Base-by-base conservation (phyloP, 2,113 vertebrate genomes). In the Oreotrochilus melanogaster region DNA sequence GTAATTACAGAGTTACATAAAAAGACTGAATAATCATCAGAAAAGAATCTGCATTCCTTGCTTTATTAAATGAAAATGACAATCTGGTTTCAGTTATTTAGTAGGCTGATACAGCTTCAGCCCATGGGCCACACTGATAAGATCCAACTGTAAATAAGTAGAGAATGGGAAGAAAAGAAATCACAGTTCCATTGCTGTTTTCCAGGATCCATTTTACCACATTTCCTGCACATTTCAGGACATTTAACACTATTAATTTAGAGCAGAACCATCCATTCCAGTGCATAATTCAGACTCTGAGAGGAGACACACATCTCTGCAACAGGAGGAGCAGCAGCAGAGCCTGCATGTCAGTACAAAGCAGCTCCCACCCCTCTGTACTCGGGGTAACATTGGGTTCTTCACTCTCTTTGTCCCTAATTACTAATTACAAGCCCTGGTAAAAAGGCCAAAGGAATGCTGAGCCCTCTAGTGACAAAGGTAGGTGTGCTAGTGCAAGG, bases 11-110 rank as follows among this genome's bases (percentile, higher is more conserved):
- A 28, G 87, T 47, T 37, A 69, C 66, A 79, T 47, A 14, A 78
- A 80, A 89, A 51, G 73, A 53, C 3, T 30, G 47, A 91, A 70
- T 57, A 69, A 72, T 57, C 28, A 91, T 8, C 62, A 82, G 74
- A 67, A 42, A 48, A 89, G 14, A 60, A 80, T 71, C 54, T 61
- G 17, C 27, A 86, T 92, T 81, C 58, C 48, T 91, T 11, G 5
- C 66, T 96, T 96, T 96, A 96, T 96, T 95, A 75, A 57, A 47
- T 78, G 33, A 78, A 92, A 75, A 71, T 35, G 27, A 69, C 9
- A 4, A 43, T 60, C 81, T 73, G 73, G 73, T 57, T 93, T 42
- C 86, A 91, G 11, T 78, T 66, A 86, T 48, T 65, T 48, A 67
- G 82, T 28, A 28, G 67, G 35, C n/a, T 73, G 60, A 90, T 35